phyloP scores from a whole-genome alignment of 2,797 vertebrate genomes.

The Siniperca obscura region DNA sequence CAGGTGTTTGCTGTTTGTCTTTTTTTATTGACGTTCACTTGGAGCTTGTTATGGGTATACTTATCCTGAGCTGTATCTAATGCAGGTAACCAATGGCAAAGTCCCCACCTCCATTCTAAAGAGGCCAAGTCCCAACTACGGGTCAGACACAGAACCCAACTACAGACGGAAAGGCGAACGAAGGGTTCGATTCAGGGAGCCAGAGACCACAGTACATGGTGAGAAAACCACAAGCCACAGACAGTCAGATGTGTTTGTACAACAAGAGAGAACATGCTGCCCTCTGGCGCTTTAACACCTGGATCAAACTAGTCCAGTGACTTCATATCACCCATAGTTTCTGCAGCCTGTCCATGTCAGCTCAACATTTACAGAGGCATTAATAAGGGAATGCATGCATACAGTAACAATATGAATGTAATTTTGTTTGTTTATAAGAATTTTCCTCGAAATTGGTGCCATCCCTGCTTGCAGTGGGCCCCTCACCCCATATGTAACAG shows the following conservation, averaged over 20 bases:
- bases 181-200: slow-evolving; percentile 92
- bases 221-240: slow-evolving; percentile 48
- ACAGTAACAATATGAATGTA: neutral
- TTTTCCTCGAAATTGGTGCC: neutral
- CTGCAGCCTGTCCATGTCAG: neutral
- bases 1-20: slow-evolving; percentile 4
- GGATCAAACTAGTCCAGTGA: neutral
- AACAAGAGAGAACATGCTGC: slow-evolving; percentile 32
- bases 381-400: neutral
- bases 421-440: slow-evolving; percentile 1
- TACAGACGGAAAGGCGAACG: slow-evolving; percentile 85
- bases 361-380: neutral
- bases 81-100: slow-evolving; percentile 78
- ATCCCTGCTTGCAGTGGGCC: slow-evolving; percentile 16
- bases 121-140: slow-evolving; percentile 74
- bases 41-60: slow-evolving; percentile 1
- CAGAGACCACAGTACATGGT: slow-evolving; percentile 90
- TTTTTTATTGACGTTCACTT: neutral
- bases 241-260: slow-evolving; percentile 5
- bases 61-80: slow-evolving; percentile 31
- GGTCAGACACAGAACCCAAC: slow-evolving; percentile 65
- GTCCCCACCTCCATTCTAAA: slow-evolving; percentile 91
- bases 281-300: slow-evolving; percentile 39
- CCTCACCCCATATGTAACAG: slow-evolving; percentile 19
- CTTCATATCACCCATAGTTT: neutral